Conservation (phyloP, 2,888 invertebrate species). For the Meiosimyza decipiens region DNA sequence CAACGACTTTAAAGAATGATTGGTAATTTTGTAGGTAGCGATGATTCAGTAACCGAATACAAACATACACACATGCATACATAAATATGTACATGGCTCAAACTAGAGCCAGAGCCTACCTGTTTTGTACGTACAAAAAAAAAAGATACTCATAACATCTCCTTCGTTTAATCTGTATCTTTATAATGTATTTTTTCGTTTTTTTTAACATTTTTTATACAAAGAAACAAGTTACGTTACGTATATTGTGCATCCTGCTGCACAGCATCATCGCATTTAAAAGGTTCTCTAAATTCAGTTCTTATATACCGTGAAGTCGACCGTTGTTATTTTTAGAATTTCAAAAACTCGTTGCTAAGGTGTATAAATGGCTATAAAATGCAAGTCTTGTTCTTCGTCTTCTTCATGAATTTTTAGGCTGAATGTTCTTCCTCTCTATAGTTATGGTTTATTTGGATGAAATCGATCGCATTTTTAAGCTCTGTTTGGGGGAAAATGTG, state of each 20-base stretch:
- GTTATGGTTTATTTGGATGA: constrained; percentile 34
- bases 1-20: constrained; percentile 26
- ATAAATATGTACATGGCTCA: background rate
- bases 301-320: constrained; percentile 21
- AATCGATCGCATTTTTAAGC: constrained; percentile 31
- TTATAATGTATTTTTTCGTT: background rate
- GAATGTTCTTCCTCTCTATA: constrained; percentile 17
- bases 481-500: constrained; percentile 8
- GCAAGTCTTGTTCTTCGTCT: constrained; percentile 35
- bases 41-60: constrained; percentile 22
- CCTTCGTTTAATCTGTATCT: constrained; percentile 29
- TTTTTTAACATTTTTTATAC: background rate
- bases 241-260: constrained; percentile 30
- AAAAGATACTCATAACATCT: constrained; percentile 26
- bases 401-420: constrained; percentile 29
- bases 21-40: constrained; percentile 29
- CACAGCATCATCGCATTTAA: constrained; percentile 32
- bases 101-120: constrained; percentile 12
- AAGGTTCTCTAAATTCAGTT: constrained; percentile 20
- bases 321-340: constrained; percentile 58
- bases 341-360: constrained; percentile 64
- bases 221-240: constrained; percentile 25
- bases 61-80: constrained; percentile 7
- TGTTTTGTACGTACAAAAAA: constrained; percentile 22
- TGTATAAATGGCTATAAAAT: constrained; percentile 54